These are phyloP conservation scores for Antheraea yamamai DNA, from an alignment of 2,888 invertebrate species.

Conservation along the genomic window DNA sequence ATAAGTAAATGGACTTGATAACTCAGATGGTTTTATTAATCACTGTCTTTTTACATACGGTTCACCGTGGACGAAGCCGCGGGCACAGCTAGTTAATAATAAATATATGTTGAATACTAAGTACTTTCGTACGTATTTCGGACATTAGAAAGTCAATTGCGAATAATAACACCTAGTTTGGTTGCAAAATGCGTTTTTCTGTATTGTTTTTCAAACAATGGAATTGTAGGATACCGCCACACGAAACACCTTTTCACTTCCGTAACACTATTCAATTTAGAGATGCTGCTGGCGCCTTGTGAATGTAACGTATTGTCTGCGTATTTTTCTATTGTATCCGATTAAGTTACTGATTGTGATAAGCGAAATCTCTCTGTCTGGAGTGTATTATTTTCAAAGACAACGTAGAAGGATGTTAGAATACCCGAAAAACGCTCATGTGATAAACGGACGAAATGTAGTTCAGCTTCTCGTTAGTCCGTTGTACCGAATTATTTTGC, in stretches of 20 bases:
- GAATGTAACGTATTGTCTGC: slow-evolving; percentile 19
- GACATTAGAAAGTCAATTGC: slow-evolving; percentile 59
- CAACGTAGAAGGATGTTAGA: neutral
- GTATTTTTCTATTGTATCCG: neutral
- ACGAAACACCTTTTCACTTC: slow-evolving; percentile 43
- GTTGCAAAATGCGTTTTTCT: slow-evolving; percentile 34
- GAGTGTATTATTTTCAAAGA: too few species aligned
- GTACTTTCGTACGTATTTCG: slow-evolving; percentile 14
- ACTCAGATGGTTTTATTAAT: too few species aligned
- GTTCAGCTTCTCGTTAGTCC: too few species aligned
- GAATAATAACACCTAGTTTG: slow-evolving; percentile 50
- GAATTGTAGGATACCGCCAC: slow-evolving; percentile 50
- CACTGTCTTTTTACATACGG: too few species aligned
- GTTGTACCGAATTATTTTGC: neutral
- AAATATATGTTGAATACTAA: neutral
- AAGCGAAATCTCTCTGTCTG: neutral
- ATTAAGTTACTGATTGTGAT: neutral
- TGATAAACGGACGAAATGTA: neutral
- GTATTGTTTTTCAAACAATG: slow-evolving; percentile 59
- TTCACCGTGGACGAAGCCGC: too few species aligned
- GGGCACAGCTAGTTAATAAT: neutral
- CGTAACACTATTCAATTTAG: slow-evolving; percentile 26
- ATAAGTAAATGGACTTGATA: too few species aligned
- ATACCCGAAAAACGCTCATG: neutral
- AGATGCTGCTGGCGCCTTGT: slow-evolving; percentile 8